Evolutionary conservation across 2,888 invertebrate species (phyloP).

Genomic region (Anorthoa munda): DNA sequence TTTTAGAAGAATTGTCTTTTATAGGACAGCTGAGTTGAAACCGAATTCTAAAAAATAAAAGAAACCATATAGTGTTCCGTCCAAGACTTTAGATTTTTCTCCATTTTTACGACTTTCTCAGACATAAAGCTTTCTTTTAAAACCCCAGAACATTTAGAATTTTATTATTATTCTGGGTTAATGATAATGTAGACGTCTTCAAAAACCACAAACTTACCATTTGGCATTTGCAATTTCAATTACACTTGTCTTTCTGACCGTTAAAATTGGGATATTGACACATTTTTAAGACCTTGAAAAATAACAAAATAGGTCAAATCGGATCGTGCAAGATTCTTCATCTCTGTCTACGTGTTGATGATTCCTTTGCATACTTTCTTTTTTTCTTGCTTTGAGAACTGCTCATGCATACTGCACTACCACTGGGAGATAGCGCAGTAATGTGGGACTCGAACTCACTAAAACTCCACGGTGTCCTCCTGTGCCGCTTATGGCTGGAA

Average conservation of each 20-base stretch:
- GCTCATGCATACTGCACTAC: no score
- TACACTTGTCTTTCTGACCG: conserved; percentile 28
- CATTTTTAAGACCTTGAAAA: no score
- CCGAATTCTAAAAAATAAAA: neutral
- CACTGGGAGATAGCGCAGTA: no score
- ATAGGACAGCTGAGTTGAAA: neutral
- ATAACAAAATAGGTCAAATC: no score
- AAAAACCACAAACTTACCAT: conserved; percentile 59
- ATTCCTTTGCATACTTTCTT: no score
- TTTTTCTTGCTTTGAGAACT: no score
- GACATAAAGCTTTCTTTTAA: conserved; percentile 8
- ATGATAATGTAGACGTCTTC: conserved; percentile 46
- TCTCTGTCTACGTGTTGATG: no score
- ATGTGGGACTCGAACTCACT: no score
- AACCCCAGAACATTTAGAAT: neutral
- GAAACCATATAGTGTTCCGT: neutral
- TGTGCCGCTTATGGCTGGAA: no score
- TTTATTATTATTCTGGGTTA: conserved; percentile 19
- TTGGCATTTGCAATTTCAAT: conserved; percentile 58
- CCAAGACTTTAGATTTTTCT: neutral
- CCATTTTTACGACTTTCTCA: neutral
- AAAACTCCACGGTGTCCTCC: no score
- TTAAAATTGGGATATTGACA: conserved; percentile 29
- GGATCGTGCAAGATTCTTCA: no score
- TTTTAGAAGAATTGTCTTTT: no score